Conservation (phyloP, 2,888 invertebrate species). For the Stratiomys singularior region DNA sequence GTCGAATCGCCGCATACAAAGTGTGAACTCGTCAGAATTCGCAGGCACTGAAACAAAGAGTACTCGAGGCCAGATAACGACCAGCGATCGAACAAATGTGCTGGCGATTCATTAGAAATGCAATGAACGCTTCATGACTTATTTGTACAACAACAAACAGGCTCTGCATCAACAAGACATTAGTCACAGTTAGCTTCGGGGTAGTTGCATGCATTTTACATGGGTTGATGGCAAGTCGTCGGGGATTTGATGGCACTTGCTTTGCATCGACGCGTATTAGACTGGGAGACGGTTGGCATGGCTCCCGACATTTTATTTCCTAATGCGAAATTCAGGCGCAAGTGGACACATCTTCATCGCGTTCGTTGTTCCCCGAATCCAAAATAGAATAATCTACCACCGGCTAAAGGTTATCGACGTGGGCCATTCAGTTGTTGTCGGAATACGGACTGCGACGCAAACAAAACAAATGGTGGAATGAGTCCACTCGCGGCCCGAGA, state of each 20-base stretch:
- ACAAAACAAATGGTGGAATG: background rate
- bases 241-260: background rate
- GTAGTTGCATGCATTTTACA: background rate
- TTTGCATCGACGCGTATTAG: background rate
- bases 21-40: conserved; percentile 14
- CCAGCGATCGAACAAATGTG: background rate
- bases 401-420: conserved; percentile 24
- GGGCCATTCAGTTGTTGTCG: background rate
- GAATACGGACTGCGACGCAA: background rate
- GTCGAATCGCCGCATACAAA: conserved; percentile 6
- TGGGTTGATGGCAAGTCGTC: background rate
- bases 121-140: conserved; percentile 4
- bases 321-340: background rate
- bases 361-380: background rate
- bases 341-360: background rate
- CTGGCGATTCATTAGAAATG: conserved; percentile 30
- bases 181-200: conserved; percentile 7
- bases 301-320: background rate
- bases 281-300: background rate
- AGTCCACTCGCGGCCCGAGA: background rate
- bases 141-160: background rate
- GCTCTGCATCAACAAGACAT: background rate
- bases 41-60: conserved; percentile 4
- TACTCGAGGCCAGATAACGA: conserved; percentile 3
- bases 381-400: background rate